A percentile compares a stretch with the other conserved stretches of the same genome.
Conservation (phyloP, 1,140 invertebrate species). For the Latrodectus geometricus region DNA sequence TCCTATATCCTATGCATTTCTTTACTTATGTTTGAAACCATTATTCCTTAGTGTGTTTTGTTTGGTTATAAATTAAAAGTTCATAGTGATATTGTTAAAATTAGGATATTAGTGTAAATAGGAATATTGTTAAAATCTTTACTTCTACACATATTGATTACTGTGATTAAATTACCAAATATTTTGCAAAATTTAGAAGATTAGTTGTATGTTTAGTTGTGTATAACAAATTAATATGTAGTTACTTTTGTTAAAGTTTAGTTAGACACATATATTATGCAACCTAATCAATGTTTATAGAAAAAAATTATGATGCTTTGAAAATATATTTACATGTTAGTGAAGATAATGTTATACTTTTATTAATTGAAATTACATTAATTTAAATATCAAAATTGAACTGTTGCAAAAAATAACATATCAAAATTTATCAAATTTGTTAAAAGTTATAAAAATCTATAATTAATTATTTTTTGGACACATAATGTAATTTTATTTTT, state of each 20-base stretch:
- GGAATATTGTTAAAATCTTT: neutral
- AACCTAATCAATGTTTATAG: neutral
- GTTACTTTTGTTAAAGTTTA: neutral
- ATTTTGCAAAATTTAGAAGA: neutral
- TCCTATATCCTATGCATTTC: neutral
- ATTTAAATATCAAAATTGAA: too few relatives aligned
- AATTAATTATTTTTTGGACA: too few relatives aligned
- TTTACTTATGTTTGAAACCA: neutral
- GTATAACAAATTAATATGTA: neutral
- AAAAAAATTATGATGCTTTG: neutral
- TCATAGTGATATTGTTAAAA: neutral
- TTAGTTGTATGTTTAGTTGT: neutral
- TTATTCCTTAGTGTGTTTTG: neutral
- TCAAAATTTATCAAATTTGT: too few relatives aligned
- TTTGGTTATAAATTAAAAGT: neutral
- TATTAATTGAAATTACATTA: too few relatives aligned
- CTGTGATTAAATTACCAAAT: neutral
- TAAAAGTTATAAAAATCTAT: too few relatives aligned
- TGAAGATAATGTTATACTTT: too few relatives aligned
- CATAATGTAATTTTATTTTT: too few relatives aligned
- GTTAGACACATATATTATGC: neutral
- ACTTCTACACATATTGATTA: neutral
- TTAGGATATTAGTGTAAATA: neutral
- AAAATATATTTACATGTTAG: too few relatives aligned
- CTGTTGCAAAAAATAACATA: too few relatives aligned